These are phyloP conservation scores for Aphidius ervi DNA, from an alignment of 1,140 invertebrate species.

Conservation along the genomic window DNA sequence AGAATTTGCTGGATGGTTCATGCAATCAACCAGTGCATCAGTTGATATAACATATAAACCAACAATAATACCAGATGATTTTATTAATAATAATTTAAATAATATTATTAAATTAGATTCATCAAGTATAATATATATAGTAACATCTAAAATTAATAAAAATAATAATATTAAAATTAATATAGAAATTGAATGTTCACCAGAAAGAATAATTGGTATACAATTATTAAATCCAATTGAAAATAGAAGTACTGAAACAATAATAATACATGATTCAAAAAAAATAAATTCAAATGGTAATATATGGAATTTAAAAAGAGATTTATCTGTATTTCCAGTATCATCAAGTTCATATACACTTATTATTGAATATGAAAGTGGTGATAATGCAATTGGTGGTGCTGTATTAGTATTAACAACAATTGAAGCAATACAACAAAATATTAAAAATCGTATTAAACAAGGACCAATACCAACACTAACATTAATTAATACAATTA, in stretches of 20 bases:
- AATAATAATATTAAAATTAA: conserved; percentile 35
- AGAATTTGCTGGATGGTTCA: conserved; percentile 90
- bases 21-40: conserved; percentile 61
- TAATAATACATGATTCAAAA: conserved; percentile 72
- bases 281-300: conserved; percentile 58
- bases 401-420: conserved; percentile 78
- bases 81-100: conserved; percentile 34
- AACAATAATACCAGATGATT: conserved; percentile 59
- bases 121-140: conserved; percentile 72
- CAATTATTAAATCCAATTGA: conserved; percentile 84
- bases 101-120: conserved; percentile 64
- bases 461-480: conserved; percentile 74
- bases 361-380: conserved; percentile 78
- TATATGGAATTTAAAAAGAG: conserved; percentile 73
- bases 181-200: conserved; percentile 56
- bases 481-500: conserved; percentile 65
- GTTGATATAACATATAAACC: conserved; percentile 67
- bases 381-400: conserved; percentile 71
- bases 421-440: conserved; percentile 62
- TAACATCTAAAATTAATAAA: conserved; percentile 58
- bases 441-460: conserved; percentile 66
- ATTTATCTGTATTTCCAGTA: conserved; percentile 81
- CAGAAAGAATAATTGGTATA: conserved; percentile 74
- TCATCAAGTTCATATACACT: conserved; percentile 80
- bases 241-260: conserved; percentile 78